Base-by-base conservation (phyloP, 2,888 invertebrate genomes). In the Drosophila leonis region DNA sequence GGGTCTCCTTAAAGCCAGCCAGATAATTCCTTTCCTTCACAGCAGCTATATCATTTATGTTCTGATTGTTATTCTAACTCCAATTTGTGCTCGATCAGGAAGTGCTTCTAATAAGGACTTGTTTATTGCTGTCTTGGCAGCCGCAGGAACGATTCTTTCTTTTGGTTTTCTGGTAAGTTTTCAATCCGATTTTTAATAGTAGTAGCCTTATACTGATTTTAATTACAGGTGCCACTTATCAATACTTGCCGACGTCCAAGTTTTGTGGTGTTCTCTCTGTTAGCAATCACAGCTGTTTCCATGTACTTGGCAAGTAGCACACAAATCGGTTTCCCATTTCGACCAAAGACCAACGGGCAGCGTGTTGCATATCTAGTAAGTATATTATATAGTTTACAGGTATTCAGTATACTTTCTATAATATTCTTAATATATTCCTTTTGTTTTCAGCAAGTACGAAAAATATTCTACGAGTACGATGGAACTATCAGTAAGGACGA, bases 261-360 rank as follows among this genome's bases (percentile, higher is more conserved):
- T 1, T 15, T 64, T 44, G 76, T 69, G 7, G 20, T 82, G 6
- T 0, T 68, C 10, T 31, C 37, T 20, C 35, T 80, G 12, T 1
- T 80, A 57, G 44, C 41, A 7, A 20, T 76, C 2, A 67, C 62
- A 24, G 56, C 56, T 10, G 0, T 78, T 1, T 46, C 57, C 44
- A 37, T 66, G 9, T 69, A 46, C 7, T 24, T 69, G 0, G 82
- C 82, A 4, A 65, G 85, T 13, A 90, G 94, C 18, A 94, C 95
- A 2, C 93, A 94, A 2, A 74, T 94, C 15, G 95, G 95, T 7
- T 94, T 95, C 76, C 95, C 95, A 0, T 95, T 94, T 81, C 92
- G 93, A n/a, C 93, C 92, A 31, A 92, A 93, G 59, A 92, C 92
- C 2, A 90, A 92, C 33, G 93, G 94, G 0, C 93, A 94, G 77